These are phyloP conservation scores for Cepaea nemoralis DNA, from an alignment of 1,140 invertebrate genomes.

Conservation along the genomic window DNA sequence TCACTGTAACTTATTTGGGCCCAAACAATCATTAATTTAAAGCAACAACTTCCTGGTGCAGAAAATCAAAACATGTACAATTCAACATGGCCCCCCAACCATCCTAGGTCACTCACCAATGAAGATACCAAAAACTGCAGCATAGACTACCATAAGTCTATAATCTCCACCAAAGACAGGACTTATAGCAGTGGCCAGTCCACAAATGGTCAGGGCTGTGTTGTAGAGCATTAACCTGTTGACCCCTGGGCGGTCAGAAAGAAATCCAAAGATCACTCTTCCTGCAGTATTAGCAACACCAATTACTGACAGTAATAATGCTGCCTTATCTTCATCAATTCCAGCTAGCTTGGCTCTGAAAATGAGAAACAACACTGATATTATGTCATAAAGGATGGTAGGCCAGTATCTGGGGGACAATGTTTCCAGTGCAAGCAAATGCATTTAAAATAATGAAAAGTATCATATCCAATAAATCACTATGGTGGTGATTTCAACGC, in stretches of 20 bases:
- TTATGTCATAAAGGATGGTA: no score
- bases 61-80: no score
- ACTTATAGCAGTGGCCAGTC: slow-evolving; percentile 81
- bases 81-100: no score
- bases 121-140: slow-evolving; percentile 86
- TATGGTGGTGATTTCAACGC: no score
- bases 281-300: slow-evolving; percentile 78
- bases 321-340: slow-evolving; percentile 81
- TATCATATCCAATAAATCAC: no score
- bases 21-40: no score
- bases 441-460: no score
- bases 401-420: no score
- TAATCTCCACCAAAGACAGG: slow-evolving; percentile 80
- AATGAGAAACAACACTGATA: no score
- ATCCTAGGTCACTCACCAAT: slow-evolving; percentile 76
- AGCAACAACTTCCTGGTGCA: no score
- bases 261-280: slow-evolving; percentile 64
- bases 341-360: slow-evolving; percentile 51
- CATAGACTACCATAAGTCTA: slow-evolving; percentile 81
- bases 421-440: no score
- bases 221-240: slow-evolving; percentile 86
- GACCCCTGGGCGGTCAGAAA: slow-evolving; percentile 74
- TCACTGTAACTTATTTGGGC: no score
- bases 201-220: slow-evolving; percentile 85
- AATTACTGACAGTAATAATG: slow-evolving; percentile 92